A percentile compares a stretch with the other conserved stretches of the same genome.
These are phyloP conservation scores for Muschampia plurimacula DNA, from an alignment of 2,888 invertebrate genomes.

Conservation along the genomic window DNA sequence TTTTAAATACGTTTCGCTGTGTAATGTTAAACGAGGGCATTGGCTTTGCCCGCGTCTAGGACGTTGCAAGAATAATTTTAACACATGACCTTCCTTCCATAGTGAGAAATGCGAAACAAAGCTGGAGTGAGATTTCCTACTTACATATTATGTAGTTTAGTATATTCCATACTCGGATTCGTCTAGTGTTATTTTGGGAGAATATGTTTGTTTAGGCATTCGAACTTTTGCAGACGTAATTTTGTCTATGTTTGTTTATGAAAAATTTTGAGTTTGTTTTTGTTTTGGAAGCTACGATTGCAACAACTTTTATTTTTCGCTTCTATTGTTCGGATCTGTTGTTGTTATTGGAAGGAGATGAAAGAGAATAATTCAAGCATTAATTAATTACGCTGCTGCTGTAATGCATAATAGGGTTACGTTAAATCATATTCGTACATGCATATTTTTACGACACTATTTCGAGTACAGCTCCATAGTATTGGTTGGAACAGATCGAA, in stretches of 20 bases:
- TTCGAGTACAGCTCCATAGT: too few relatives aligned
- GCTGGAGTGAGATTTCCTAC: slow-evolving; percentile 11
- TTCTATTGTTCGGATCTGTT: too few relatives aligned
- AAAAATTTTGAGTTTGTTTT: background rate
- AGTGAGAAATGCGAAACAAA: slow-evolving; percentile 4
- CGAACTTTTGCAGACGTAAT: background rate
- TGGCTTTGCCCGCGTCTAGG: slow-evolving; percentile 39
- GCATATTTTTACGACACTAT: too few relatives aligned
- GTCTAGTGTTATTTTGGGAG: background rate
- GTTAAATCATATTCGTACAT: too few relatives aligned
- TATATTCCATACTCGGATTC: background rate
- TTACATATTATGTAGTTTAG: too few relatives aligned
- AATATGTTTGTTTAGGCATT: background rate
- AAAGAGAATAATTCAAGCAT: too few relatives aligned
- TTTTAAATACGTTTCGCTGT: background rate
- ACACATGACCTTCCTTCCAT: slow-evolving; percentile 16
- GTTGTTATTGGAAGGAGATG: too few relatives aligned
- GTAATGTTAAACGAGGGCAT: slow-evolving; percentile 55
- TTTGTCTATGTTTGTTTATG: background rate
- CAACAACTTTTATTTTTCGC: too few relatives aligned
- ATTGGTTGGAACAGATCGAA: too few relatives aligned
- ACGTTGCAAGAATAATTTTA: slow-evolving; percentile 23
- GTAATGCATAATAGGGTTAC: too few relatives aligned
- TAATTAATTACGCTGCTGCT: too few relatives aligned
- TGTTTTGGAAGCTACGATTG: background rate